Evolutionary conservation across 1,140 invertebrate genomes (phyloP).

Genomic region (Euura saliciscinereae): DNA sequence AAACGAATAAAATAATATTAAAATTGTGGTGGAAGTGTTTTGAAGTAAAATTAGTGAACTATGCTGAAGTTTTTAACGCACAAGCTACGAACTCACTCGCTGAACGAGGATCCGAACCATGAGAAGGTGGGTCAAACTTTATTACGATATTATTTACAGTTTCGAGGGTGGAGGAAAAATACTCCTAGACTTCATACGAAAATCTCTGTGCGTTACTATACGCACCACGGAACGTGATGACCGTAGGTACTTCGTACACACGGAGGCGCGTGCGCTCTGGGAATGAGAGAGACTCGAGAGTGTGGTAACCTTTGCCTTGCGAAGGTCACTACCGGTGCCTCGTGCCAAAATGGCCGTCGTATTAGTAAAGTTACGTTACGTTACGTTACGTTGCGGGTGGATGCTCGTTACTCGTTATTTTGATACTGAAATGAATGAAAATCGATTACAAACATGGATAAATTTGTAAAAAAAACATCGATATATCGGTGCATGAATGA

Average conservation of each 20-base stretch:
- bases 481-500: too few relatives aligned
- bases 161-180: too few relatives aligned
- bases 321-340: conserved; percentile 4
- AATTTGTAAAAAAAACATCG: too few relatives aligned
- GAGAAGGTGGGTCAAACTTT: conserved; percentile 63
- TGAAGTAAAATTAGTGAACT: conserved; percentile 52
- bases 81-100: conserved; percentile 78
- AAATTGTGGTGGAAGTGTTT: conserved; percentile 8
- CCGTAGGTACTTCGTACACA: background rate
- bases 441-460: too few relatives aligned
- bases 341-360: background rate
- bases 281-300: background rate
- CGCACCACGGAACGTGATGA: background rate
- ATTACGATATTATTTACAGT: too few relatives aligned
- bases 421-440: too few relatives aligned
- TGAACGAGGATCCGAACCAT: conserved; percentile 76
- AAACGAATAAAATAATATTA: background rate
- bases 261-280: background rate
- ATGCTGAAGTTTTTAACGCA: conserved; percentile 83
- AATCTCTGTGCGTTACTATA: too few relatives aligned
- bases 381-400: background rate
- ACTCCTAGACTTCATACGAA: too few relatives aligned
- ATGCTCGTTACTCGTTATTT: too few relatives aligned
- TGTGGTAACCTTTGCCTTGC: conserved; percentile 6
- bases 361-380: background rate